phyloP scores from a whole-genome alignment of 2,888 invertebrate genomes.

The Julus scandinavius region DNA sequence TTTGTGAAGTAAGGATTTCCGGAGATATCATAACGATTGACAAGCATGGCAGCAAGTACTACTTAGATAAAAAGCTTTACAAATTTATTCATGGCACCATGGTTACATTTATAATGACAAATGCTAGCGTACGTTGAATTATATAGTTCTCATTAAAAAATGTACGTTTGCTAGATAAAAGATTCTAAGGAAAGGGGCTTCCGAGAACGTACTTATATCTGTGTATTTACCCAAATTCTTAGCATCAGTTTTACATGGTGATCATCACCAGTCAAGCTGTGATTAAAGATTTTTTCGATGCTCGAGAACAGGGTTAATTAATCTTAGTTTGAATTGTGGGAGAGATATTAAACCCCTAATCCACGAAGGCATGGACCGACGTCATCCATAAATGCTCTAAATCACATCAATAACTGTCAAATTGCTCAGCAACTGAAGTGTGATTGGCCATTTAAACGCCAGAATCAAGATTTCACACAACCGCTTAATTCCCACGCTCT shows the following conservation, averaged over 20 bases:
- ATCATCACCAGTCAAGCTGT: neutral
- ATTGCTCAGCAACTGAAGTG: neutral
- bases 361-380: neutral
- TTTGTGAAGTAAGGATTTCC: neutral
- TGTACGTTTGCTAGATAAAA: neutral
- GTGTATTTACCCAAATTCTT: neutral
- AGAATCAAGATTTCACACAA: neutral
- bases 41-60: neutral
- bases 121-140: neutral
- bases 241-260: neutral
- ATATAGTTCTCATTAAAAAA: neutral
- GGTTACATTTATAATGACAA: neutral
- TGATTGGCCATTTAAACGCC: neutral
- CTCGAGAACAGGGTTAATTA: neutral
- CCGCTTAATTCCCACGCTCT: constrained; percentile 1
- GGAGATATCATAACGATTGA: neutral
- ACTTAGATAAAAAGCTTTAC: no score
- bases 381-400: neutral
- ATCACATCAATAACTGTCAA: neutral
- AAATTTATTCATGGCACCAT: no score
- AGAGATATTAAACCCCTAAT: neutral
- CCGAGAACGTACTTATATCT: neutral
- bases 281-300: neutral
- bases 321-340: neutral
- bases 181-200: neutral